Evolutionary conservation across 2,797 vertebrate species (phyloP), one percentile per base, ranked within the genome.

Genomic region (Prunella strophiata): DNA sequence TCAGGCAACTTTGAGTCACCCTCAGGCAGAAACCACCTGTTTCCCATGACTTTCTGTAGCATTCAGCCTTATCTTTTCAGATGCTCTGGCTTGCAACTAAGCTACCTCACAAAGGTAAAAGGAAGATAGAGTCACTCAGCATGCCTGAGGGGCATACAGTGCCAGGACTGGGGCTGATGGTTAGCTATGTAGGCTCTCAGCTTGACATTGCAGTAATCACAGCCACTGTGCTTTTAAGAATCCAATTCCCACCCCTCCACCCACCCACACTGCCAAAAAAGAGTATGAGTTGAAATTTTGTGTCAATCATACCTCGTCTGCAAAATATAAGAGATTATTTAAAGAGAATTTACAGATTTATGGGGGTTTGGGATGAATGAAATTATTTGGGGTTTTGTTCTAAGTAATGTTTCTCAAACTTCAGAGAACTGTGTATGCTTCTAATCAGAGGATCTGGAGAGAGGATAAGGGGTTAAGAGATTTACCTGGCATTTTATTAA

Each of bases 401-500:
- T 29, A 58, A 81, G 5, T n/a, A 52, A 38, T 36, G 9, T 13
- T 91, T 77, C 43, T 82, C 52, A 83, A 63, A 58, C 18, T 68
- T 70, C 30, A 85, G 40, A 48, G 72, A 58, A 66, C 23, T 54
- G 4, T 43, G 11, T 29, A n/a, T 58, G 6, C 19, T 62, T 65
- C 68, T 68, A 71, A 83, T 72, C 42, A 81, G 59, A 72, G 54
- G 20, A 21, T 52, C 3, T 43, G 30, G 10, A 73, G 51, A 67
- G 9, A 58, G 10, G 10, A 13, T 51, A 75, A 83, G 22, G 21
- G 40, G 10, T 27, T 42, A 88, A 59, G 47, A 92, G 51, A 67
- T 76, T 93, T 95, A 72, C 19, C 48, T 88, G 30, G 38, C 13
- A 90, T 85, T 75, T 93, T 90, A 45, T 66, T 94, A 63, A 96